Conservation (phyloP, 2,113 vertebrate species). For the Geococcyx californianus region DNA sequence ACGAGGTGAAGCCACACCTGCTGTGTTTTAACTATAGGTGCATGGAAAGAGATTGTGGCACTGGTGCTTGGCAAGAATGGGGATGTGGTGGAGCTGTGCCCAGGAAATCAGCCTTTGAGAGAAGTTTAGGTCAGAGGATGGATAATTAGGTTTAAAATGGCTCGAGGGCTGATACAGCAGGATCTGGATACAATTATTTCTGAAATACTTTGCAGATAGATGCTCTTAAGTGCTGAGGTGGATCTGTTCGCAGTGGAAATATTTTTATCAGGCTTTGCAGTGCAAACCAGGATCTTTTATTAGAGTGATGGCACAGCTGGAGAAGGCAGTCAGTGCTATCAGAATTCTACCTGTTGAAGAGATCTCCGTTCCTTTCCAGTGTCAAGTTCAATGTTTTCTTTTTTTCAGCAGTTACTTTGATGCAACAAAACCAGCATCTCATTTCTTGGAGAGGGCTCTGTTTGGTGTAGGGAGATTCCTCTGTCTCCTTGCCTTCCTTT, state of each 20-base stretch:
- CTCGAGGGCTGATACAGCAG: background rate
- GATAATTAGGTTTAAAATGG: background rate
- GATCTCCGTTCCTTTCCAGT: background rate
- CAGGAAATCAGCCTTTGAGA: background rate
- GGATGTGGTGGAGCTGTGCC: background rate
- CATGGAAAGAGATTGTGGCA: background rate
- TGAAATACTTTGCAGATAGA: background rate
- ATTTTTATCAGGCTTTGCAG: background rate
- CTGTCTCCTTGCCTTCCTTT: background rate
- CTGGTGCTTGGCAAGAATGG: background rate
- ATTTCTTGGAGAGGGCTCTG: background rate
- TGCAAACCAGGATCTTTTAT: background rate
- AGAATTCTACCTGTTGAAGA: background rate
- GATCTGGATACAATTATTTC: background rate
- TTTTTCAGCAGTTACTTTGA: background rate
- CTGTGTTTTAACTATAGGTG: background rate
- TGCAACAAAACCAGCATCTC: background rate
- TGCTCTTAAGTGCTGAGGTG: background rate
- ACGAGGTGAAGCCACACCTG: rapidly evolving
- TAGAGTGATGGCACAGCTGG: background rate
- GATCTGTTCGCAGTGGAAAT: background rate
- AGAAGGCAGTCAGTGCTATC: background rate
- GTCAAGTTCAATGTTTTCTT: background rate
- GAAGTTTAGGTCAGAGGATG: background rate
- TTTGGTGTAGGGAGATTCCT: background rate